Conservation (phyloP, 2,113 vertebrate genomes). For the Oenanthe melanoleuca region DNA sequence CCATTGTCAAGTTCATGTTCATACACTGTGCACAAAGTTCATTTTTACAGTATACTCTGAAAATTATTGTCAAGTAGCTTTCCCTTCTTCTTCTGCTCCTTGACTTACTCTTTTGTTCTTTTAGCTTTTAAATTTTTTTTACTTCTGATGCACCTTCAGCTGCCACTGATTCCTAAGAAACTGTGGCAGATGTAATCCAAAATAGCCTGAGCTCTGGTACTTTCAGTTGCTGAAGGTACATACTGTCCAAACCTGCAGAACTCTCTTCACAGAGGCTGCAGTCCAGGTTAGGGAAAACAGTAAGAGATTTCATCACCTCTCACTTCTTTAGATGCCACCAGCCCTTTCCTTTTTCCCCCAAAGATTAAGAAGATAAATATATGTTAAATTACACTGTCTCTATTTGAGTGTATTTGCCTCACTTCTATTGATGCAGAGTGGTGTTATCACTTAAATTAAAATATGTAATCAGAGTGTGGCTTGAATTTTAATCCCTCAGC, state of each 20-base stretch:
- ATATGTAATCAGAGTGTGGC: not conserved
- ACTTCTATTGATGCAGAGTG: not conserved
- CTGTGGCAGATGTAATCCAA: not conserved
- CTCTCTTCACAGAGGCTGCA: not conserved
- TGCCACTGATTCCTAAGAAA: not conserved
- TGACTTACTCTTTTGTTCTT: not conserved
- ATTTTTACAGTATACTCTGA: not conserved
- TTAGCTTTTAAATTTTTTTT: not conserved
- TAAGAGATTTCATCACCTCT: not conserved
- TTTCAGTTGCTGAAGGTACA: not conserved
- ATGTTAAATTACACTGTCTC: not conserved
- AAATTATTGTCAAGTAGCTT: not conserved
- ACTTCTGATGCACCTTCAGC: not conserved
- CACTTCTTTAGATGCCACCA: not conserved
- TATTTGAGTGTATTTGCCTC: not conserved
- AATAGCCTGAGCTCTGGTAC: not conserved
- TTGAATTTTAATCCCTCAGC: slow-evolving; percentile 6
- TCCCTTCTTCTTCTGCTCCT: not conserved
- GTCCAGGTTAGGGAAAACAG: not conserved
- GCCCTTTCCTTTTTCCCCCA: not conserved
- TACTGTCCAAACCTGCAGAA: not conserved
- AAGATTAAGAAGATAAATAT: not conserved
- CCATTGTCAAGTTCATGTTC: not conserved
- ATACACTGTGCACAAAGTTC: fast-evolving
- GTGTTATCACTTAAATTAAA: slow-evolving; percentile 9